phyloP scores from a whole-genome alignment of 2,888 invertebrate genomes.

The Muschampia plurimacula region DNA sequence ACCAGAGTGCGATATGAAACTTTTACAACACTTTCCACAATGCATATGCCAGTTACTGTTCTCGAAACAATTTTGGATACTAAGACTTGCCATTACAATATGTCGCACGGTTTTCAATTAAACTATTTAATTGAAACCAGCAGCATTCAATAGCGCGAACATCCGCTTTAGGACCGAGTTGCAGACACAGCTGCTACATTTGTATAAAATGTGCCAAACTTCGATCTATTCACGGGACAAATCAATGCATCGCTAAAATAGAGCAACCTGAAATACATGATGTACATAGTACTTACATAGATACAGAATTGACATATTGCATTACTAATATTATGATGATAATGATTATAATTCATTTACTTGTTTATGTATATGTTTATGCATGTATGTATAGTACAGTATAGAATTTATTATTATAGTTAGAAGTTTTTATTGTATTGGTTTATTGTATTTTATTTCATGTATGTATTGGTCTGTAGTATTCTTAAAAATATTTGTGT shows the following conservation, averaged over 20 bases:
- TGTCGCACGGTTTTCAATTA: slow-evolving; percentile 6
- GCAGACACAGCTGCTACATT: neutral
- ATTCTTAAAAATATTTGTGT: too few relatives aligned
- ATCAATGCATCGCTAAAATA: slow-evolving; percentile 6
- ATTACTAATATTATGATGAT: too few relatives aligned
- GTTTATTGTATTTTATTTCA: too few relatives aligned
- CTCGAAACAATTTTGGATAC: neutral
- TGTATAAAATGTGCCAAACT: neutral
- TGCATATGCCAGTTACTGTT: neutral
- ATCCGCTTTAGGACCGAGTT: neutral
- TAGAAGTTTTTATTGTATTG: too few relatives aligned
- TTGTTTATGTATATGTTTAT: too few relatives aligned
- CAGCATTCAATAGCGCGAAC: neutral
- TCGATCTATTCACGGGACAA: neutral
- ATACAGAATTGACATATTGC: neutral
- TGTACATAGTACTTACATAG: too few relatives aligned
- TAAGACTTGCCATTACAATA: neutral
- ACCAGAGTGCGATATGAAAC: too few relatives aligned
- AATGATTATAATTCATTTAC: too few relatives aligned
- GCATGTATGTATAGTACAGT: too few relatives aligned
- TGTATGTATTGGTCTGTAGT: too few relatives aligned
- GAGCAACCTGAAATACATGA: neutral
- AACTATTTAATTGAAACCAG: slow-evolving; percentile 19
- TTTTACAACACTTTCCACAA: neutral
- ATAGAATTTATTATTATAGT: too few relatives aligned